These are phyloP conservation scores for Cataglyphis altisquamis DNA, from an alignment of 2,888 invertebrate genomes.

Conservation along the genomic window DNA sequence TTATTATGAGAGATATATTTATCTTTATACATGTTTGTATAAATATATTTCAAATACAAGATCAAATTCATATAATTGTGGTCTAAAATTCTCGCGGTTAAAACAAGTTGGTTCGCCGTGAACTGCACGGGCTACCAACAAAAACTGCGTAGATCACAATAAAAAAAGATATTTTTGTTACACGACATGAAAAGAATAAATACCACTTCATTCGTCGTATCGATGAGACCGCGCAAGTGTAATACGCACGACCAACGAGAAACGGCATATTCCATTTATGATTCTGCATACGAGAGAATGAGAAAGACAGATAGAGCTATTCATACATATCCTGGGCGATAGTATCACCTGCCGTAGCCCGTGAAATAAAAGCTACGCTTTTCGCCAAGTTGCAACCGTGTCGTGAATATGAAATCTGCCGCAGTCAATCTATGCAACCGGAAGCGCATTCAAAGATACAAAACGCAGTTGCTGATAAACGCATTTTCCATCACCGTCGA, in stretches of 20 bases:
- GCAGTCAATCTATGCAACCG: not conserved
- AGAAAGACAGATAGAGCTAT: constrained; percentile 36
- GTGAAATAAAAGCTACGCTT: constrained; percentile 35
- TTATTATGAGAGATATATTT: not conserved
- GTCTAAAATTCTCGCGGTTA: not conserved
- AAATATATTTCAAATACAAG: not conserved
- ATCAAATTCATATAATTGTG: not conserved
- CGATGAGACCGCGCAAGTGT: constrained; percentile 6
- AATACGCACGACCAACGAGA: constrained; percentile 30
- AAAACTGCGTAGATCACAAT: not conserved
- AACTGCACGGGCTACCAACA: not conserved
- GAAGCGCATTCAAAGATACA: constrained; percentile 25
- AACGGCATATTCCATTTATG: constrained; percentile 35
- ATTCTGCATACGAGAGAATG: constrained; percentile 19
- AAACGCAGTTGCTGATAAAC: constrained; percentile 36
- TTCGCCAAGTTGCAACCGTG: constrained; percentile 18
- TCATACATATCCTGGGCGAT: constrained; percentile 24
- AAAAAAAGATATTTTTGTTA: not conserved
- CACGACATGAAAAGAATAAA: not conserved
- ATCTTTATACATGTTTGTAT: not conserved
- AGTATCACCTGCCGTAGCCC: not conserved
- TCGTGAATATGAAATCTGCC: constrained; percentile 39
- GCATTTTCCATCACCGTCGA: constrained; percentile 22
- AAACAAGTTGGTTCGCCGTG: not conserved
- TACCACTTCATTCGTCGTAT: not conserved